These are phyloP conservation scores for Naja naja DNA, from an alignment of 2,113 vertebrate genomes.

Conservation along the genomic window DNA sequence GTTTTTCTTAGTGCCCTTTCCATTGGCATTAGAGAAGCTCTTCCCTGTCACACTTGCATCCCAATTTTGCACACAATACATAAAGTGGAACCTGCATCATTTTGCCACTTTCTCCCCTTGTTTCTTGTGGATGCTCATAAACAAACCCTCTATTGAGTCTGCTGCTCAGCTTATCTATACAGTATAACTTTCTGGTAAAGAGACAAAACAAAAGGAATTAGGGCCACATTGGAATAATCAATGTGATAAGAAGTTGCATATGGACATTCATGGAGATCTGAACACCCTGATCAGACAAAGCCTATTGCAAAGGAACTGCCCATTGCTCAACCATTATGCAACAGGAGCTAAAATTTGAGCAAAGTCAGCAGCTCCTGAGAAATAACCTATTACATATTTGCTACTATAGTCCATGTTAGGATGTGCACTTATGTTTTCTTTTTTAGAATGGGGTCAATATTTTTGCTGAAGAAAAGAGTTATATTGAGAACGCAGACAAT, in stretches of 20 bases:
- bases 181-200: neutral
- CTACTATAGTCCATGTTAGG: neutral
- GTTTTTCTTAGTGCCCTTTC: neutral
- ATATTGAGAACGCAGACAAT: neutral
- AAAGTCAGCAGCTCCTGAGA: conserved; percentile 13
- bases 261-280: neutral
- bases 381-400: conserved; percentile 7
- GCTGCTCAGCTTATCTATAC: neutral
- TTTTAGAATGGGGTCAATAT: neutral
- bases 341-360: neutral
- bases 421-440: neutral
- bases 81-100: neutral
- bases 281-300: neutral
- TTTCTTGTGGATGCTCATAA: neutral
- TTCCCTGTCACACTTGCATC: neutral
- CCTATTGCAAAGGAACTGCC: conserved; percentile 12
- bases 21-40: neutral
- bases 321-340: neutral
- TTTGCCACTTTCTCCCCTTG: neutral
- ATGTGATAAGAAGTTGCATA: neutral
- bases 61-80: neutral
- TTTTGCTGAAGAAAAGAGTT: neutral
- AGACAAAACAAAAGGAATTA: neutral
- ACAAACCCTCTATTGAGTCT: neutral
- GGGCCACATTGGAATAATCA: neutral